Evolutionary conservation across 2,113 vertebrate species (phyloP).

Genomic region (Gallinago media): DNA sequence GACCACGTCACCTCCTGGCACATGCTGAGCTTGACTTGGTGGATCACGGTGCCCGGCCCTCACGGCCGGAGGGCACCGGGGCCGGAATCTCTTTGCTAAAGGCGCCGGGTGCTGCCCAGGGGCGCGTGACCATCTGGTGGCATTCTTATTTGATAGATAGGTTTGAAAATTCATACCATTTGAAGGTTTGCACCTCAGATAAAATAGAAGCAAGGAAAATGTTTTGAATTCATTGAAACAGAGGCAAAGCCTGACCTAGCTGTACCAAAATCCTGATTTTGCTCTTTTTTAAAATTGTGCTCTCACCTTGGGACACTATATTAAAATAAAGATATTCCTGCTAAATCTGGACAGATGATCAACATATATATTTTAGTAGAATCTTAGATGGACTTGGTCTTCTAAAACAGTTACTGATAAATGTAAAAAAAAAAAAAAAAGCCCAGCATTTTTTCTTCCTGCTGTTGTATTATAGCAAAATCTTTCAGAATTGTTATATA

Average conservation of each 20-base stretch:
- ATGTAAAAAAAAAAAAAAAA: background rate
- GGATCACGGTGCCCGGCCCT: too few relatives aligned
- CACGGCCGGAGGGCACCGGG: too few relatives aligned
- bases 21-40: too few relatives aligned
- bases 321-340: background rate
- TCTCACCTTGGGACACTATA: background rate
- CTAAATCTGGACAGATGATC: background rate
- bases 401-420: background rate
- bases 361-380: background rate
- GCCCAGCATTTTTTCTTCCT: accelerated
- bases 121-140: too few relatives aligned
- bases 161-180: background rate
- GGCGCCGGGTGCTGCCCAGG: too few relatives aligned
- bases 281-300: background rate
- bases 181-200: background rate
- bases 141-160: background rate
- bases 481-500: background rate
- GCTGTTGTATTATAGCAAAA: background rate
- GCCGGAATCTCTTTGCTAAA: too few relatives aligned
- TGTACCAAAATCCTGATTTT: background rate
- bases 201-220: background rate
- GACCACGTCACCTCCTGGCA: too few relatives aligned
- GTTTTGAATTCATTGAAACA: background rate
- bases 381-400: background rate
- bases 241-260: background rate